Base-by-base conservation (phyloP, 2,888 invertebrate genomes). In the Nemotelus nigrinus region DNA sequence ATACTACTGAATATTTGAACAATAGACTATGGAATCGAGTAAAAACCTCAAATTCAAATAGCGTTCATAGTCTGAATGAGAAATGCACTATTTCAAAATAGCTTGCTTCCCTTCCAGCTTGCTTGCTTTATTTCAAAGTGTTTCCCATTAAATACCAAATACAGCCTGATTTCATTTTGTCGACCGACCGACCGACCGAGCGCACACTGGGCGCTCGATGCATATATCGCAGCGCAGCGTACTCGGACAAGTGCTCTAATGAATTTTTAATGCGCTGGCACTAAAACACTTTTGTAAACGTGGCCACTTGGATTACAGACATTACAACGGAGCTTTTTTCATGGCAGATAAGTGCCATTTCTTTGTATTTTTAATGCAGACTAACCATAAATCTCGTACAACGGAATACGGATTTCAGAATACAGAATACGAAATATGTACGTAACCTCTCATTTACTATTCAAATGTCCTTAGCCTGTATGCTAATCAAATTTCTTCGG, bases 11-110 rank as follows among this genome's bases (percentile, higher is more conserved):
- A 60, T 74, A 63, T 60, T 48, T 41, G 47, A 60, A 60, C 48
- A 74, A 60, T 57, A 48, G 60, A 48, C n/a, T 43, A 63, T 0
- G 43, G 41, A 63, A 63, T 63, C 45, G 25, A 57, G 70, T 45
- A 60, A 60, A 60, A 60, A 63, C 74, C 72, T 74, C 63, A 74
- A 63, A 74, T 74, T 74, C 48, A 74, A 74, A 74, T 74, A 47
- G 25, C 44, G 43, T 60, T 45, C 25, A 74, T 47, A 4, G 48
- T 8, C 25, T 44, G 8, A 60, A 60, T 41, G 60, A 8, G 63
- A 47, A 74, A 25, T 74, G 57, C 44, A 25, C 60, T 60, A 60
- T 58, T 50, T 50, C 50, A 68, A 53, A 68, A 60, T 47, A 58
- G 57, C 41, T 53, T n/a, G 68, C 39, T 25, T 25, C 25, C 25